phyloP scores from a whole-genome alignment of 2,797 vertebrate species.

The Tiaroga cobitis region DNA sequence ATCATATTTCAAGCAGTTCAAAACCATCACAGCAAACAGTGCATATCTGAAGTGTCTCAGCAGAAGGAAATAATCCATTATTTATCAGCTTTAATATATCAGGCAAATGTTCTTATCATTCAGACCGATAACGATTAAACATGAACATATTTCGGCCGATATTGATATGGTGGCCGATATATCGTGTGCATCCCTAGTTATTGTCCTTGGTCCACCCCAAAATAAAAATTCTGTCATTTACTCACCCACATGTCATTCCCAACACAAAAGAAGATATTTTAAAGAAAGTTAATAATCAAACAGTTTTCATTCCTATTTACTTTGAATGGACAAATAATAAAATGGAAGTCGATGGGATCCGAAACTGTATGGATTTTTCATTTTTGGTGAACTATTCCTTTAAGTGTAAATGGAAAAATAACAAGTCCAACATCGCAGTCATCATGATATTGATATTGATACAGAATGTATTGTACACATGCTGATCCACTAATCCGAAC shows the following conservation, averaged over 20 bases:
- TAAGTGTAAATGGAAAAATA: not conserved
- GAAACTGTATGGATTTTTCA: not conserved
- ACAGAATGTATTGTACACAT: not conserved
- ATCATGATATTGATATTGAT: not conserved
- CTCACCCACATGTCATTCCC: not conserved
- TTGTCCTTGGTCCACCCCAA: not conserved
- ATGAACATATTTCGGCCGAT: too few species aligned
- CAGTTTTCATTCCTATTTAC: not conserved
- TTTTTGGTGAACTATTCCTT: not conserved
- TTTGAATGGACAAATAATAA: not conserved
- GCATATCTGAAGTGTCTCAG: too few species aligned
- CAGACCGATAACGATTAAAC: too few species aligned
- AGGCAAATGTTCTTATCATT: too few species aligned
- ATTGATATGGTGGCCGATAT: too few species aligned
- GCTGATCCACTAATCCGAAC: not conserved
- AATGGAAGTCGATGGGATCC: not conserved
- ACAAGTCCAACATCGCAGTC: not conserved
- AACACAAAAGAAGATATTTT: not conserved
- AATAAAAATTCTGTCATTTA: not conserved
- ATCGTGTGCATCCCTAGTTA: too few species aligned
- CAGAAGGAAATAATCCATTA: too few species aligned
- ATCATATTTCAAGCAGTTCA: too few species aligned
- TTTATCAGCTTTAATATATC: too few species aligned
- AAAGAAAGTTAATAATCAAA: not conserved
- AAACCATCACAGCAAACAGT: too few species aligned